These are phyloP conservation scores for Rhopilema esculentum DNA, from an alignment of 30 jellyfish, hydroid and myxozoan species.

Conservation along the genomic window DNA sequence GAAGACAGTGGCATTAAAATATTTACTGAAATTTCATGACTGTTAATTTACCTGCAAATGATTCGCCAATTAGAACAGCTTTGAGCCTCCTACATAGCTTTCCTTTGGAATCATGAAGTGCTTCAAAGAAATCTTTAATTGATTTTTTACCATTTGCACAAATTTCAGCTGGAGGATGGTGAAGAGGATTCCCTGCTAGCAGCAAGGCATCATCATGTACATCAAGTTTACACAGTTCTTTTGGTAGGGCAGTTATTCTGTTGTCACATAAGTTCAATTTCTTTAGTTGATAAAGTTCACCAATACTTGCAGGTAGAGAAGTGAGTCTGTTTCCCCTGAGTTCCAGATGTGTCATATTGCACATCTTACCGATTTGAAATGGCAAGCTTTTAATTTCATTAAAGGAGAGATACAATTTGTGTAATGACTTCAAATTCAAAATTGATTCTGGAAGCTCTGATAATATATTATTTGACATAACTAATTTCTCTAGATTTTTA, in stretches of 20 bases:
- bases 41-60: conserved; percentile 69
- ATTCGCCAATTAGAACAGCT: conserved; percentile 82
- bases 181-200: conserved; percentile 79
- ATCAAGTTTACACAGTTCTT: conserved; percentile 51
- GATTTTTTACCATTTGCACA: conserved; percentile 75
- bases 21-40: background rate
- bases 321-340: conserved; percentile 63
- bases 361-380: conserved; percentile 18
- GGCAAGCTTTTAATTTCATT: conserved; percentile 66
- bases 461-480: conserved; percentile 38
- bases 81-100: conserved; percentile 71
- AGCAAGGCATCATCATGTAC: conserved; percentile 54
- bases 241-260: conserved; percentile 81
- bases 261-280: conserved; percentile 62
- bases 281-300: conserved; percentile 45
- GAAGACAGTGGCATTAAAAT: too few relatives aligned
- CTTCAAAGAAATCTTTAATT: conserved; percentile 79
- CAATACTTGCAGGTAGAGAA: conserved; percentile 74
- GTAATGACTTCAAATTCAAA: conserved; percentile 3
- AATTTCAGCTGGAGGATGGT: conserved; percentile 84
- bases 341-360: conserved; percentile 45
- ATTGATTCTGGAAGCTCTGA: conserved; percentile 28
- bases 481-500: conserved; percentile 54
- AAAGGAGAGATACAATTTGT: conserved; percentile 40
- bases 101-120: conserved; percentile 31